A percentile compares a stretch with the other conserved stretches of the same genome.
phyloP scores from a whole-genome alignment of 2,797 vertebrate genomes.

The Eptatretus atami region DNA sequence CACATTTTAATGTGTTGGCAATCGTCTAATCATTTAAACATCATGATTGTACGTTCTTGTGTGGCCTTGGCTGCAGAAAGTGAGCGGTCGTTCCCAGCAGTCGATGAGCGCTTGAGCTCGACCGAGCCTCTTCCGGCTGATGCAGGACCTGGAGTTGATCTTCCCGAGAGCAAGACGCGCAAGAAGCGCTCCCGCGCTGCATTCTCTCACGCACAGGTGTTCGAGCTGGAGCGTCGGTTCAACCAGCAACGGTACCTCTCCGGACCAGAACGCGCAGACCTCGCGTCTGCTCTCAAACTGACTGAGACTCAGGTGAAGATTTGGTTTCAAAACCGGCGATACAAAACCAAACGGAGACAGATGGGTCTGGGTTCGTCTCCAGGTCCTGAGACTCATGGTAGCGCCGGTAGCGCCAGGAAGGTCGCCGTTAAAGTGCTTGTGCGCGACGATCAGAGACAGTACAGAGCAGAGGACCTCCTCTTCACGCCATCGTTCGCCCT shows the following conservation, averaged over 20 bases:
- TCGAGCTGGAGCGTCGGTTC: constrained; percentile 4
- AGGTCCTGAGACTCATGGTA: not conserved
- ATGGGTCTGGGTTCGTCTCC: not conserved
- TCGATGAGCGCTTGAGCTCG: too few relatives aligned
- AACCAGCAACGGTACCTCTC: constrained; percentile 3
- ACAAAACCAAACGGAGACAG: constrained; percentile 1
- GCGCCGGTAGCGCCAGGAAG: constrained; percentile 36
- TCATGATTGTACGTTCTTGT: too few relatives aligned
- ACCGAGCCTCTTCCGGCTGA: too few relatives aligned
- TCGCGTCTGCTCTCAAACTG: not conserved
- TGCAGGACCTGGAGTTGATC: too few relatives aligned
- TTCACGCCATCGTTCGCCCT: constrained; percentile 3
- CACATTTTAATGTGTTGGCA: too few relatives aligned
- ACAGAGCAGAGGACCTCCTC: constrained; percentile 11
- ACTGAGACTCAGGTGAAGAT: constrained; percentile 2
- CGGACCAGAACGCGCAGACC: not conserved
- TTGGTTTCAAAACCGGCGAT: constrained; percentile 1
- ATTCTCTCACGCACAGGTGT: constrained; percentile 2
- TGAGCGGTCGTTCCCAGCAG: too few relatives aligned
- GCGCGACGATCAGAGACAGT: constrained; percentile 89
- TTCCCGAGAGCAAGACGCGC: not conserved
- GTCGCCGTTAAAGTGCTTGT: constrained; percentile 91
- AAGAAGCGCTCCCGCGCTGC: not conserved
- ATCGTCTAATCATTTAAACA: too few relatives aligned
- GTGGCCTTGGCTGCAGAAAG: too few relatives aligned